Evolutionary conservation across 2,888 invertebrate species (phyloP).

Genomic region (Capitulum mitella): DNA sequence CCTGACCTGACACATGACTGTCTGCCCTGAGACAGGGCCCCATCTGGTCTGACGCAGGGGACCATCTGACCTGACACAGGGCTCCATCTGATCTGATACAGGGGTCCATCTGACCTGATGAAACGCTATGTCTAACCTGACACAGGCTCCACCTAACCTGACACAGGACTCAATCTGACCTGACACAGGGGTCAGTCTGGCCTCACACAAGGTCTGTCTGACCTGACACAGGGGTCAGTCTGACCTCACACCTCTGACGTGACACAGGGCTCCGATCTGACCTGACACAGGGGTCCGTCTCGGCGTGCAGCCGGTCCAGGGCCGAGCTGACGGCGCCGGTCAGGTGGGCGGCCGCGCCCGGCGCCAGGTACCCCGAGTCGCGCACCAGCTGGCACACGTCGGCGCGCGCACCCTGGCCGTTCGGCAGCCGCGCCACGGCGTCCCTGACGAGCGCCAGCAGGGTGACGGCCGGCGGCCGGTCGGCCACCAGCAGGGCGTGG

Average conservation of each 20-base stretch:
- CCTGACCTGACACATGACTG: too few relatives aligned
- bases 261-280: not conserved
- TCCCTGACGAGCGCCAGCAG: conserved; percentile 86
- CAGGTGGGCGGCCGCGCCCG: conserved; percentile 56
- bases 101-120: not conserved
- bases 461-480: conserved; percentile 82
- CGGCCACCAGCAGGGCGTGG: conserved; percentile 70
- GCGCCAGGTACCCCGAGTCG: conserved; percentile 58
- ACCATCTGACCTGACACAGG: not conserved
- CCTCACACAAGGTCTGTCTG: too few relatives aligned
- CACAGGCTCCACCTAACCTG: not conserved
- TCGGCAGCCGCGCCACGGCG: conserved; percentile 84
- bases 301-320: conserved; percentile 78
- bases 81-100: not conserved
- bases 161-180: not conserved
- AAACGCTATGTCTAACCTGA: not conserved
- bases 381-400: conserved; percentile 83
- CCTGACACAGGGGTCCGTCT: conserved; percentile 79
- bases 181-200: not conserved
- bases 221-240: not conserved
- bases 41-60: not conserved
- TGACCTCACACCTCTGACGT: not conserved
- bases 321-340: conserved; percentile 83
- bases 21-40: not conserved
- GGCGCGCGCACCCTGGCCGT: conserved; percentile 85